Base-by-base conservation (phyloP, 2,797 vertebrate genomes). In the Myoxocephalus aenaeus region DNA sequence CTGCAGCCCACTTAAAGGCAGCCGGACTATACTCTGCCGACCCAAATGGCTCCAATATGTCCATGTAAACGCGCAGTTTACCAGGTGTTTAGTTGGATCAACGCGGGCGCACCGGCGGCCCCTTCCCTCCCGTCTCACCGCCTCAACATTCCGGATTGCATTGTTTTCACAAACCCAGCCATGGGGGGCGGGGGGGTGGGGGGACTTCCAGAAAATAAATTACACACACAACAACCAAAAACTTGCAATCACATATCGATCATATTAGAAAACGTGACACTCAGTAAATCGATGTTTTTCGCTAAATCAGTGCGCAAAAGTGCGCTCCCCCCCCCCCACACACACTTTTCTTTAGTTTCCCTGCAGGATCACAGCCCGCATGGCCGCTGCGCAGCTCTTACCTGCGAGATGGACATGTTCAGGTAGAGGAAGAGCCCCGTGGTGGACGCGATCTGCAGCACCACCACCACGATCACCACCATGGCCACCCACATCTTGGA, bases 371-470 rank as follows among this genome's bases (percentile, higher is more conserved):
- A 1, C 27, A 17, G 13, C 13, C 42, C 48, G 10, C 40, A 42
- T 42, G 40, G 40, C 14, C 46, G 46, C 18, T 3, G 0, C 2
- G 3, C 58, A 25, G 79, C 66, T 44, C 95, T 92, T 91, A 97
- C 96, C 95, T 96, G 95, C 7, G 96, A 96, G 89, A 97, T 94
- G 82, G 95, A 95, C 94, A 94, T 94, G 89, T 95, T 95, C 90
- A 97, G 95, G 91, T 96, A 96, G 83, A 96, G 95, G 88, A 97
- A 97, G 82, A 96, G 94, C 50, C 94, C 95, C 1, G 95, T 96
- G 81, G 95, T 96, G 71, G 95, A 96, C 36, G 95, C 95, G 29
- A 97, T 92, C 89, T 97, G 95, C 74, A 97, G 84, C 29, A 96
- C 95, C 70, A 96, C 89, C 86, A 96, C 94, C 70, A 94, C 93